Evolutionary conservation across 1,140 invertebrate species (phyloP).

Genomic region (Drosophila insularis): DNA sequence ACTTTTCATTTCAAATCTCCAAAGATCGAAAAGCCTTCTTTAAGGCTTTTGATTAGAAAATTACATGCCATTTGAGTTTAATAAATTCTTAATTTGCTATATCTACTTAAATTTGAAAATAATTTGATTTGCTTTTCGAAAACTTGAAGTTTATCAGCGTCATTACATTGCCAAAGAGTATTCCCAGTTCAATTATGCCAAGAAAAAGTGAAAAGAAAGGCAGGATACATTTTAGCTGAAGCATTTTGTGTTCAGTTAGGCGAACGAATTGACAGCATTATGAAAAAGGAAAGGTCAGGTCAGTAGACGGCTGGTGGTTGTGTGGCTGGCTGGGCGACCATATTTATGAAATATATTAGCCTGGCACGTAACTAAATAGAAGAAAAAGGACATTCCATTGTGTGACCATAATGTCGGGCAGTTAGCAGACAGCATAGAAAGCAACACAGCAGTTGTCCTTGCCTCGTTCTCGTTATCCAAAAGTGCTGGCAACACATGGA

Average conservation of each 20-base stretch:
- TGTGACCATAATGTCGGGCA: slow-evolving; percentile 75
- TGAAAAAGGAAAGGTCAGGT: slow-evolving; percentile 68
- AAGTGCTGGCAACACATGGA: slow-evolving; percentile 48
- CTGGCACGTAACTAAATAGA: slow-evolving; percentile 69
- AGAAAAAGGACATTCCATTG: slow-evolving; percentile 73
- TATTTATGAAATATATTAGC: slow-evolving; percentile 78
- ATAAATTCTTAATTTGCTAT: no score
- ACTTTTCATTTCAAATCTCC: neutral
- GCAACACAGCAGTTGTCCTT: slow-evolving; percentile 63
- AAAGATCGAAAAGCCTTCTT: neutral
- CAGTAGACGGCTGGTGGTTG: slow-evolving; percentile 20
- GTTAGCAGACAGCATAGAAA: slow-evolving; percentile 64
- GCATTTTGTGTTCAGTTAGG: slow-evolving; percentile 67
- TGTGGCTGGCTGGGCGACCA: slow-evolving; percentile 28
- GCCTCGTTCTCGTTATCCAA: slow-evolving; percentile 59
- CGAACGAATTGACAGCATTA: slow-evolving; percentile 80
- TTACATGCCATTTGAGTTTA: no score
- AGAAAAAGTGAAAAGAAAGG: neutral
- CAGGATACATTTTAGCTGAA: slow-evolving; percentile 25
- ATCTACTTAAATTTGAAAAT: no score
- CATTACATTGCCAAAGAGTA: slow-evolving; percentile 18
- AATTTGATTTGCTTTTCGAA: neutral
- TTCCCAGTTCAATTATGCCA: slow-evolving; percentile 28
- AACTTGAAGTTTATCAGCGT: neutral
- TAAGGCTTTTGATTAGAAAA: neutral